These are phyloP conservation scores for Enteromius argenteus DNA, from an alignment of 2,797 vertebrate species.

Conservation along the genomic window DNA sequence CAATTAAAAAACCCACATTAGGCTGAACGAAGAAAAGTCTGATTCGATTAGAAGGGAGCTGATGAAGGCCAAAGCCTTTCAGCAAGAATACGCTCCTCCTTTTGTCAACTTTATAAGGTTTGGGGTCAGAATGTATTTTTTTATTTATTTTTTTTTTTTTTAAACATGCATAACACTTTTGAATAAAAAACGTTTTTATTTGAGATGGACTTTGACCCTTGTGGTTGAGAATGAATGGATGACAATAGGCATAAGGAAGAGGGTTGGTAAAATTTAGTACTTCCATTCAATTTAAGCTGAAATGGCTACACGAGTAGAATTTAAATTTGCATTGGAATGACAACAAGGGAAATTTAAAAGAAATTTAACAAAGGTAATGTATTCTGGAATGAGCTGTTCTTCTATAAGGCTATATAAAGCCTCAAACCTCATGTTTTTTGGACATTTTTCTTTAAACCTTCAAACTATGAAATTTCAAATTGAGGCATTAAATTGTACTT, in stretches of 20 bases:
- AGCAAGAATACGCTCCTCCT: constrained; percentile 52
- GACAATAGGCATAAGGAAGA: not conserved
- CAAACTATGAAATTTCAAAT: not conserved
- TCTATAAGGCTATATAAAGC: not conserved
- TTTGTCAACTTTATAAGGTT: constrained; percentile 58
- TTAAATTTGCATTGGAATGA: not conserved
- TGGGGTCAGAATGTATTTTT: constrained; percentile 48
- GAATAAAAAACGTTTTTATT: constrained; percentile 16
- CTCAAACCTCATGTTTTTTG: not conserved
- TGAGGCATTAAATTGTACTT: not conserved
- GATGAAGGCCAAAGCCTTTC: constrained; percentile 63
- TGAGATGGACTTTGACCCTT: constrained; percentile 22
- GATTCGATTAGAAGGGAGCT: constrained; percentile 70
- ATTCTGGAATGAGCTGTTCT: not conserved
- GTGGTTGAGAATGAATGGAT: constrained; percentile 23
- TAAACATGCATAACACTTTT: constrained; percentile 8
- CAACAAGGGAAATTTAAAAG: not conserved
- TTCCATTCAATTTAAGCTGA: not conserved
- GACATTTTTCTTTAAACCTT: not conserved
- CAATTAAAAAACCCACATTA: constrained; percentile 68
- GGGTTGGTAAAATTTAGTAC: not conserved
- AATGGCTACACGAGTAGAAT: not conserved
- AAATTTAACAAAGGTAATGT: not conserved
- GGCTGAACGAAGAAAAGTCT: constrained; percentile 63
- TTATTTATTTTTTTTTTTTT: no score